Conservation (phyloP, 1,140 invertebrate genomes). For the Hesperophylax magnus region DNA sequence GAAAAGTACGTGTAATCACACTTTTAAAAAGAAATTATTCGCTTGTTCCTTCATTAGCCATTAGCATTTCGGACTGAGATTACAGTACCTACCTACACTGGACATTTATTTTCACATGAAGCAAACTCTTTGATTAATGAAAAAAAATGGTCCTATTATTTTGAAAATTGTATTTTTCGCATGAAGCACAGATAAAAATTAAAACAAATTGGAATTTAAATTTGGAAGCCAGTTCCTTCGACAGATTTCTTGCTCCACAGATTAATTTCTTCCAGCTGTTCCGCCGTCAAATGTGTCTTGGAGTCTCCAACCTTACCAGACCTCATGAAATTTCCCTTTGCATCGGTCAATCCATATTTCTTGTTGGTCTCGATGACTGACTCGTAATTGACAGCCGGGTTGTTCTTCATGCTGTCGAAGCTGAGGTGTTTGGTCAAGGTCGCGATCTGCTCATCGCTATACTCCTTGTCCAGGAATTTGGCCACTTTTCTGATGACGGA, state of each 20-base stretch:
- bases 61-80: too few species aligned
- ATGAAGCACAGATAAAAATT: too few species aligned
- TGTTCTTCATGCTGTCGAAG: conserved; percentile 80
- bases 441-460: conserved; percentile 69
- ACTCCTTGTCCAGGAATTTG: conserved; percentile 71
- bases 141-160: too few species aligned
- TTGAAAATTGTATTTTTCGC: too few species aligned
- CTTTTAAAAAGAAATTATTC: too few species aligned
- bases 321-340: conserved; percentile 73
- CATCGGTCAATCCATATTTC: conserved; percentile 63
- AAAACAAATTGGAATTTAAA: neutral
- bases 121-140: too few species aligned
- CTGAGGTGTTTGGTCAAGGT: conserved; percentile 73
- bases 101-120: too few species aligned
- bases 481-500: conserved; percentile 73
- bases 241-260: conserved; percentile 71
- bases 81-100: too few species aligned
- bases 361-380: conserved; percentile 64
- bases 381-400: conserved; percentile 81
- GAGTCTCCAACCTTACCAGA: conserved; percentile 77
- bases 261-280: conserved; percentile 72
- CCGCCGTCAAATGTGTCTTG: conserved; percentile 73
- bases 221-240: conserved; percentile 52
- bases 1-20: too few species aligned
- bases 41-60: too few species aligned